Percentiles rank a stretch among this genome's conserved stretches.
Conservation (phyloP, 2,888 invertebrate species). For the Branchellion lobata region DNA sequence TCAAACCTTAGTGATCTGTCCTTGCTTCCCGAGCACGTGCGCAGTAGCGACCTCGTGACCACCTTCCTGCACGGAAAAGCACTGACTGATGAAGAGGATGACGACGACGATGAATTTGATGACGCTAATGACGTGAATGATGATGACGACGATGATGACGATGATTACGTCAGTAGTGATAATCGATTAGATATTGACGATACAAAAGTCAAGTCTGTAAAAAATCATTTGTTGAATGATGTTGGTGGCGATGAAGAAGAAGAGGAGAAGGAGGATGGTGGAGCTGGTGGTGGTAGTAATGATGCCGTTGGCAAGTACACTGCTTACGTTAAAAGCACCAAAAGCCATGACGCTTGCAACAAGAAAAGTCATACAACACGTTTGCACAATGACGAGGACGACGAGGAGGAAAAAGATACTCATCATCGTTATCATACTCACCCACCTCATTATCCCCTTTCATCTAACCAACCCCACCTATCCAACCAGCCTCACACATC, state of each 20-base stretch:
- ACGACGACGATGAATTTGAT: slow-evolving; percentile 1
- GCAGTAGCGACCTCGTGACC: neutral
- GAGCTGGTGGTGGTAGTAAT: neutral
- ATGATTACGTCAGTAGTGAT: slow-evolving; percentile 15
- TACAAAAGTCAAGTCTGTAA: neutral
- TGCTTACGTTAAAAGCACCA: too few relatives aligned
- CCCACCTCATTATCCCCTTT: too few relatives aligned
- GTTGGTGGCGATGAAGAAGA: neutral
- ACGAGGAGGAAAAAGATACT: too few relatives aligned
- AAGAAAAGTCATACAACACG: too few relatives aligned
- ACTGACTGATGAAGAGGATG: neutral
- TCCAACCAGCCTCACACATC: too few relatives aligned
- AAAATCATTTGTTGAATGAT: neutral
- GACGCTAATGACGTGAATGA: slow-evolving; percentile 1
- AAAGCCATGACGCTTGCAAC: too few relatives aligned
- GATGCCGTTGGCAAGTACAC: neutral
- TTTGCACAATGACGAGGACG: too few relatives aligned
- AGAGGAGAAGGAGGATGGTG: neutral
- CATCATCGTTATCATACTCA: too few relatives aligned
- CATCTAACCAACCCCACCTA: too few relatives aligned
- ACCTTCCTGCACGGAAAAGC: neutral
- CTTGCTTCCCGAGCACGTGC: neutral
- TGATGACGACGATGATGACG: slow-evolving; percentile 4
- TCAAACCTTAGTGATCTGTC: neutral
- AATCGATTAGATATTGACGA: neutral